phyloP scores from a whole-genome alignment of 2,888 invertebrate species.

The Eristalis arbustorum region DNA sequence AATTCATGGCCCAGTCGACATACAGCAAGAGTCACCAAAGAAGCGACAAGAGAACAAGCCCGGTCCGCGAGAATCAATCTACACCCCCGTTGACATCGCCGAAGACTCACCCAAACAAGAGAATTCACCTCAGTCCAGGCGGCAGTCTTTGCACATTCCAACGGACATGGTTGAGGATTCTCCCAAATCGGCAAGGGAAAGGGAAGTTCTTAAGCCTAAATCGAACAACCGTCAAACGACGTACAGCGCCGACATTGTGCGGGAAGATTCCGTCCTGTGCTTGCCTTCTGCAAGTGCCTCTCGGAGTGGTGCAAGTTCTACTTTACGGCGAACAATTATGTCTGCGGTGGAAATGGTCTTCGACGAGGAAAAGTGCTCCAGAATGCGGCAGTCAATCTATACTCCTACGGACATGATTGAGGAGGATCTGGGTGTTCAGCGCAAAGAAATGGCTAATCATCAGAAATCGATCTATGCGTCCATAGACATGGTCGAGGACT shows the following conservation, averaged over 20 bases:
- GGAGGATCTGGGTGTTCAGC: neutral
- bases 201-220: neutral
- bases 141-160: neutral
- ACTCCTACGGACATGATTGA: neutral
- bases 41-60: no score
- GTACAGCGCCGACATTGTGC: neutral
- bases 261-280: neutral
- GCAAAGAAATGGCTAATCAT: neutral
- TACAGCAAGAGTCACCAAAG: neutral
- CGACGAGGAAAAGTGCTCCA: neutral
- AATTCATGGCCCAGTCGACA: neutral
- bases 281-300: neutral
- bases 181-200: neutral
- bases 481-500: neutral
- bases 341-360: neutral
- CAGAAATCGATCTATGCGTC: neutral
- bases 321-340: neutral
- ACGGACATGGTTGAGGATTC: neutral
- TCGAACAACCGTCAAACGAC: neutral
- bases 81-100: neutral
- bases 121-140: neutral
- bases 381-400: neutral
- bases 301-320: neutral
- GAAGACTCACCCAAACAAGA: neutral
- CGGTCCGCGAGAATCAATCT: slow-evolving; percentile 4